Percentiles rank a stretch among this genome's conserved stretches.
Conservation (phyloP, 2,888 invertebrate species). For the Tuberolachnus salignus region DNA sequence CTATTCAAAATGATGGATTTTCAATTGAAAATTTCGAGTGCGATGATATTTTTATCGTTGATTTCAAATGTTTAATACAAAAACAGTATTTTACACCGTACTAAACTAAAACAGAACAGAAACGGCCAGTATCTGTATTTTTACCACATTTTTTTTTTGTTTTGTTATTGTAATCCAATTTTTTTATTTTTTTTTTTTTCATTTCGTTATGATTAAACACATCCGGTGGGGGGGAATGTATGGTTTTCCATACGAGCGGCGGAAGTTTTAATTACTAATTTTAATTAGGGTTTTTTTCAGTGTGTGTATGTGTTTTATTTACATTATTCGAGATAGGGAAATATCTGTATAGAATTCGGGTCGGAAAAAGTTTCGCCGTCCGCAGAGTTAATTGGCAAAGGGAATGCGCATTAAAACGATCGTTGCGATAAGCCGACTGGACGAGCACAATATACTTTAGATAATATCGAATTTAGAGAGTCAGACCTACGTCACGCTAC, state of each 20-base stretch:
- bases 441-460: conserved; percentile 43
- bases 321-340: background rate
- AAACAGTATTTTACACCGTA: no score
- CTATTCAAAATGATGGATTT: no score
- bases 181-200: background rate
- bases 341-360: conserved; percentile 20
- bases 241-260: background rate
- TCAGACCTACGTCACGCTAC: background rate
- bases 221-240: background rate
- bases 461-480: conserved; percentile 42
- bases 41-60: no score
- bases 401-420: conserved; percentile 51
- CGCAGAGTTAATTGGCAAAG: conserved; percentile 43
- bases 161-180: background rate
- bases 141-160: background rate
- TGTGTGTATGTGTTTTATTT: conserved; percentile 14
- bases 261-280: conserved; percentile 33
- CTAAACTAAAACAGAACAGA: no score
- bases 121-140: background rate
- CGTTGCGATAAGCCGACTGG: conserved; percentile 49
- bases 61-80: no score
- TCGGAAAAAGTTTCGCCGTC: conserved; percentile 40
- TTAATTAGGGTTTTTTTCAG: conserved; percentile 20
- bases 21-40: no score
- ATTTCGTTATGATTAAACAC: conserved; percentile 4